phyloP scores from a whole-genome alignment of 2,113 vertebrate species.

The Austrofundulus limnaeus region DNA sequence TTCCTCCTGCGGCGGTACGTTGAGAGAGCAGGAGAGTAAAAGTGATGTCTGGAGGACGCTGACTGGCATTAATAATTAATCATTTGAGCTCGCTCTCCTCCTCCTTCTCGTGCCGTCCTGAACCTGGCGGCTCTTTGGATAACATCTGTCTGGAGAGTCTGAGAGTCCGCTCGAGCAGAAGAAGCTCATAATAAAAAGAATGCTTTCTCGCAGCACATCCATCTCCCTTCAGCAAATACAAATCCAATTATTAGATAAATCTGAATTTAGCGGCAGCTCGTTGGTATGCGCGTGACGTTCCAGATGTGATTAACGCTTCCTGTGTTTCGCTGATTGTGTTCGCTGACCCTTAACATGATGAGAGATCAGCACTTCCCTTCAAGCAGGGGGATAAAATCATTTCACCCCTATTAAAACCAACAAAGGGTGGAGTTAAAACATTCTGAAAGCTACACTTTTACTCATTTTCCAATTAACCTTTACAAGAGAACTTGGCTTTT shows the following conservation, averaged over 20 bases:
- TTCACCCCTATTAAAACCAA: slow-evolving; percentile 55
- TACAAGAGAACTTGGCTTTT: slow-evolving; percentile 4
- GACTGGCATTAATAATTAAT: slow-evolving; percentile 76
- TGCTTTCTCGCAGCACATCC: not conserved
- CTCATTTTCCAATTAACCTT: slow-evolving; percentile 65
- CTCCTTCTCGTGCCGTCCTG: slow-evolving; percentile 45
- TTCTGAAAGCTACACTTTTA: slow-evolving; percentile 28
- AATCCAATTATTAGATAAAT: slow-evolving; percentile 72
- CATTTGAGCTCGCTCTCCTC: slow-evolving; percentile 47
- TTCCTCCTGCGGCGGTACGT: slow-evolving; percentile 52
- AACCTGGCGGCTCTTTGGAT: slow-evolving; percentile 39
- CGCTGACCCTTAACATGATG: slow-evolving; percentile 37
- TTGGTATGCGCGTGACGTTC: slow-evolving; percentile 42
- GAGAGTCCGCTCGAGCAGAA: slow-evolving; percentile 17
- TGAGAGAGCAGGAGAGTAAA: slow-evolving; percentile 55
- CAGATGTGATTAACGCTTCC: slow-evolving; percentile 51
- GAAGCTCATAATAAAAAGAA: slow-evolving; percentile 36
- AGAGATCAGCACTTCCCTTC: slow-evolving; percentile 33
- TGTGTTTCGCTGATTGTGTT: slow-evolving; percentile 55
- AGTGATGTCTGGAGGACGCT: slow-evolving; percentile 68
- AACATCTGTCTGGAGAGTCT: slow-evolving; percentile 53
- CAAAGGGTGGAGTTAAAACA: slow-evolving; percentile 37
- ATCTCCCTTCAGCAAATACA: slow-evolving; percentile 54
- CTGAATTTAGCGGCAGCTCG: slow-evolving; percentile 34
- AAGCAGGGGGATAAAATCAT: slow-evolving; percentile 42